phyloP scores from a whole-genome alignment of 1,140 invertebrate species.

The Gonioctena quinquepunctata region DNA sequence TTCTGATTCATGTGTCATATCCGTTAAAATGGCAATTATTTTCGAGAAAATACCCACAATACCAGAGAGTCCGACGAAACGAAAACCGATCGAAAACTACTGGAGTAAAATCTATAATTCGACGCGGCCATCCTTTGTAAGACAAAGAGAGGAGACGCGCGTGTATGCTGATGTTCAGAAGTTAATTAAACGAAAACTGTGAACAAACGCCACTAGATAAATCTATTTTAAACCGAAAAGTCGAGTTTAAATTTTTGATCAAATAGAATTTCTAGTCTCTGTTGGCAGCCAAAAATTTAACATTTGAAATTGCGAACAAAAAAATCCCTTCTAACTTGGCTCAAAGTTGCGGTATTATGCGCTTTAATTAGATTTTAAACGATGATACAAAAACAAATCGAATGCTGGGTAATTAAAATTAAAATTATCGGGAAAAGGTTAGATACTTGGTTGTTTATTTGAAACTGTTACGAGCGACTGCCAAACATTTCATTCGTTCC shows the following conservation, averaged over 20 bases:
- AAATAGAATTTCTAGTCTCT: conserved; percentile 19
- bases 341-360: conserved; percentile 15
- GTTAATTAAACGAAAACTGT: conserved; percentile 17
- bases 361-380: conserved; percentile 21
- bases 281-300: conserved; percentile 24
- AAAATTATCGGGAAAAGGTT: conserved; percentile 17
- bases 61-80: too few species aligned
- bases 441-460: conserved; percentile 4
- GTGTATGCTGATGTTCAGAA: neutral
- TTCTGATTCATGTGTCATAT: too few species aligned
- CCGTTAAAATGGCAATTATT: too few species aligned
- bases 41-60: too few species aligned
- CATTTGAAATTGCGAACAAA: conserved; percentile 23
- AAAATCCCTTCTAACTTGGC: conserved; percentile 16
- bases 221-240: conserved; percentile 23
- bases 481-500: conserved; percentile 5
- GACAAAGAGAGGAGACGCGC: neutral
- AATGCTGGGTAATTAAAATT: conserved; percentile 8
- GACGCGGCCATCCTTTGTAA: neutral
- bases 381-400: conserved; percentile 18
- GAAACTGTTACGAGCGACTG: neutral
- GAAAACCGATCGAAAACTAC: too few species aligned
- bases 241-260: conserved; percentile 17
- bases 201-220: conserved; percentile 9
- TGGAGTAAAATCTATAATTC: too few species aligned